Percentiles rank a stretch among this genome's conserved stretches.
These are phyloP conservation scores for Talpa occidentalis DNA, from an alignment of 2,113 vertebrate genomes.

Conservation along the genomic window DNA sequence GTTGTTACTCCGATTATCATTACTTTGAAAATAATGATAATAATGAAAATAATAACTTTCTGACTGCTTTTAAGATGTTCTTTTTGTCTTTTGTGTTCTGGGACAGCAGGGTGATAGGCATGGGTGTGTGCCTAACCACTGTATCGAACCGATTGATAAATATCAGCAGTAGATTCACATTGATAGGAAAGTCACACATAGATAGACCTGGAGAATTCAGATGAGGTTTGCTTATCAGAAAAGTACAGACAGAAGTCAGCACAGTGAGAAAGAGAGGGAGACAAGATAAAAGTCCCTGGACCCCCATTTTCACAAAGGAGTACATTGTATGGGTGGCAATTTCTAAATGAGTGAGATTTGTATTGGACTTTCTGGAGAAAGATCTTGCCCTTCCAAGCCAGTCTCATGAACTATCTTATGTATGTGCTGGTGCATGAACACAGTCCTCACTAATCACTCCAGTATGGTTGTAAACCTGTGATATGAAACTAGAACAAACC, in stretches of 20 bases:
- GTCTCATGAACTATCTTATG: background rate
- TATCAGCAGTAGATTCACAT: background rate
- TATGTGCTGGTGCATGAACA: background rate
- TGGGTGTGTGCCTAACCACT: no score
- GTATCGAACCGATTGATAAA: background rate
- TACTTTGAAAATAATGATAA: background rate
- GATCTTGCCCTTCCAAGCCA: background rate
- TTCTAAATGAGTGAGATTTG: background rate
- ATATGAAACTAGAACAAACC: background rate
- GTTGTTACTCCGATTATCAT: background rate
- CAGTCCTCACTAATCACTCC: background rate
- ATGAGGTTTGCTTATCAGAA: background rate
- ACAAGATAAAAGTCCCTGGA: background rate
- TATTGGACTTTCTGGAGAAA: background rate
- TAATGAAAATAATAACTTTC: no score
- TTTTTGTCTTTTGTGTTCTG: constrained; percentile 38
- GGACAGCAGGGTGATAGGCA: background rate
- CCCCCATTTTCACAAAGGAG: background rate
- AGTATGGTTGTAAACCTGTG: background rate
- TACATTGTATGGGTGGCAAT: background rate
- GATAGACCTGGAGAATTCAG: background rate
- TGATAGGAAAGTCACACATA: background rate
- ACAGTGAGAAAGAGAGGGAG: background rate
- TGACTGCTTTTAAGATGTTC: background rate
- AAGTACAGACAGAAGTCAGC: background rate